A percentile compares a stretch with the other conserved stretches of the same genome.
Evolutionary conservation across 2,888 invertebrate genomes (phyloP).

Genomic region (Ichneumon xanthorius): DNA sequence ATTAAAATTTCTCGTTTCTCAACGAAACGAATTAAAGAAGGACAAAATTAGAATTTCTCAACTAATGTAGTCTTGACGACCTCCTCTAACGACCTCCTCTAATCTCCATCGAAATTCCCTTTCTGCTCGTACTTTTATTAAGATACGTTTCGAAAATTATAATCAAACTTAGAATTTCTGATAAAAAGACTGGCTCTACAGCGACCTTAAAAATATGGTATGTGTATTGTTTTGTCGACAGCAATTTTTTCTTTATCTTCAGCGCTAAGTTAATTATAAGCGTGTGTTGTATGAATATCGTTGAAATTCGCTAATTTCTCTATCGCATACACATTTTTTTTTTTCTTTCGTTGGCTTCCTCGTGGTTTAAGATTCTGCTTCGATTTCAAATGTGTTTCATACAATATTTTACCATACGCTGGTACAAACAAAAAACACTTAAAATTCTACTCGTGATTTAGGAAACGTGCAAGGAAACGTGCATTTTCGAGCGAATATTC

Average conservation of each 20-base stretch:
- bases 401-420: not conserved
- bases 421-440: not conserved
- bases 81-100: too few relatives aligned
- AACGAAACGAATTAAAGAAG: too few relatives aligned
- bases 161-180: not conserved
- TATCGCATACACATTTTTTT: not conserved
- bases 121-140: not conserved
- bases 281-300: not conserved
- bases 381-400: too few relatives aligned
- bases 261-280: not conserved
- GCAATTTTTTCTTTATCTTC: not conserved
- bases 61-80: too few relatives aligned
- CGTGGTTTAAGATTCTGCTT: too few relatives aligned
- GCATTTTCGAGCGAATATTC: not conserved
- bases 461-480: not conserved
- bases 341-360: not conserved
- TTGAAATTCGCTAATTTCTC: not conserved
- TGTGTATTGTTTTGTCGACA: not conserved
- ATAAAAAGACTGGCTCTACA: not conserved
- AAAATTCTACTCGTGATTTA: not conserved
- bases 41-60: too few relatives aligned
- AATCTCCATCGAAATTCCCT: not conserved
- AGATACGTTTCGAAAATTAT: not conserved
- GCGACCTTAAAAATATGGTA: not conserved
- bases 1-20: too few relatives aligned